Evolutionary conservation across 2,113 vertebrate genomes (phyloP), one percentile per base, ranked within the genome.

Genomic region (Sinocyclocheilus rhinocerous): DNA sequence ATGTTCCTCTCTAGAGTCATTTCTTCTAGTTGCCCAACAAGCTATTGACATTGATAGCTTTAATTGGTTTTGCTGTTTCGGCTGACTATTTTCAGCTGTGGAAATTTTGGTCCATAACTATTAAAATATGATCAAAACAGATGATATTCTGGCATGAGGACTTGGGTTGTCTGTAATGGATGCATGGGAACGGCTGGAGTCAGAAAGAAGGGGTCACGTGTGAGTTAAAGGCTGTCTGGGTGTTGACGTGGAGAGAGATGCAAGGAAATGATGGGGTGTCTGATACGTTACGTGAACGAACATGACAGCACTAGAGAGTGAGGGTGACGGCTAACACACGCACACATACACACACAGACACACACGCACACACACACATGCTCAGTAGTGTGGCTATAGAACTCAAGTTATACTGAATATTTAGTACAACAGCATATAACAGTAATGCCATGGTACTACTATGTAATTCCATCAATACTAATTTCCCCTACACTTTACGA

Each of bases 301-400:
- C 70, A 82, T 82, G 84, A 82, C 78, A 55, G 33, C 15, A 29
- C 45, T 20, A 78, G n/a, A 85, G 61, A 75, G 36, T 18, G 50
- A 69, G 36, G 36, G 16, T 85, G 65, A 80, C 11, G 29, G 48
- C 22, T 16, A 20, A 39, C 20, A 42, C 29, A 16, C 16, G 24
- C 63, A 29, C 24, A 65, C 10, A 63, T 11, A 12, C n/a, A n/a
- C n/a, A n/a, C n/a, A n/a, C n/a, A n/a, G n/a, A n/a, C n/a, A 50
- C 24, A 48, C 45, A 11, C 10, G 2, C 36, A 36, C 36, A 26
- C 59, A 61, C 20, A 59, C 57, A 11, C 22, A 48, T 13, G 0
- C 36, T 22, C 69, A 72, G 18, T 11, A 70, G 16, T 36, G 16
- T 48, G 42, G n/a, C 73, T 73, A 12, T 22, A 26, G 72, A 16